Evolutionary conservation across 2,888 invertebrate species (phyloP).

Genomic region (Venusia cambrica): DNA sequence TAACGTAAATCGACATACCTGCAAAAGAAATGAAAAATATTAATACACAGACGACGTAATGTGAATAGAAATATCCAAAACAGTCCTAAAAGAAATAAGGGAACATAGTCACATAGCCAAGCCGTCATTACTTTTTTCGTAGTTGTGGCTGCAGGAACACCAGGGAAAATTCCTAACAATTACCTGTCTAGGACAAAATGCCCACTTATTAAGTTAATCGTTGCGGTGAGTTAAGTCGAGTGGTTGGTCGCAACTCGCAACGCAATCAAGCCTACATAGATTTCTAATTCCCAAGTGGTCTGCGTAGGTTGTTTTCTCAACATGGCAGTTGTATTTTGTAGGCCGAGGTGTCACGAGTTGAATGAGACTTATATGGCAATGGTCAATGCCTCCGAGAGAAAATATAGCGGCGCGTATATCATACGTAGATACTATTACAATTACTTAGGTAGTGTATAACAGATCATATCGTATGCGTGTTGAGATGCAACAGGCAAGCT

Average conservation of each 20-base stretch:
- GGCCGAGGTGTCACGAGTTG: conserved; percentile 18
- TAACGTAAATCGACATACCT: conserved; percentile 47
- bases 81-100: conserved; percentile 8
- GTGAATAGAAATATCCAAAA: conserved; percentile 1
- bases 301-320: conserved; percentile 24
- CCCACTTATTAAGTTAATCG: conserved; percentile 68
- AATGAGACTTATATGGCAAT: conserved; percentile 8
- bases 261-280: conserved; percentile 46
- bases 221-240: conserved; percentile 36
- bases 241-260: too few relatives aligned
- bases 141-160: conserved; percentile 30
- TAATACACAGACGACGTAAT: conserved; percentile 9
- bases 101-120: conserved; percentile 18
- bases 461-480: conserved; percentile 23
- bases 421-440: too few relatives aligned
- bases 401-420: too few relatives aligned
- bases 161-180: conserved; percentile 40
- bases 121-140: conserved; percentile 21
- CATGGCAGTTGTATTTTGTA: conserved; percentile 19
- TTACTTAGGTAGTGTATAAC: conserved; percentile 12
- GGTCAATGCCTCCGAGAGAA: conserved; percentile 15
- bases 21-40: conserved; percentile 38
- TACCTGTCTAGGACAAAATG: conserved; percentile 59
- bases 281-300: conserved; percentile 48
- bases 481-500: conserved; percentile 25